Evolutionary conservation across 1,140 invertebrate species (phyloP), one percentile per base, ranked within the genome.

Genomic region (Drosophila burlai): DNA sequence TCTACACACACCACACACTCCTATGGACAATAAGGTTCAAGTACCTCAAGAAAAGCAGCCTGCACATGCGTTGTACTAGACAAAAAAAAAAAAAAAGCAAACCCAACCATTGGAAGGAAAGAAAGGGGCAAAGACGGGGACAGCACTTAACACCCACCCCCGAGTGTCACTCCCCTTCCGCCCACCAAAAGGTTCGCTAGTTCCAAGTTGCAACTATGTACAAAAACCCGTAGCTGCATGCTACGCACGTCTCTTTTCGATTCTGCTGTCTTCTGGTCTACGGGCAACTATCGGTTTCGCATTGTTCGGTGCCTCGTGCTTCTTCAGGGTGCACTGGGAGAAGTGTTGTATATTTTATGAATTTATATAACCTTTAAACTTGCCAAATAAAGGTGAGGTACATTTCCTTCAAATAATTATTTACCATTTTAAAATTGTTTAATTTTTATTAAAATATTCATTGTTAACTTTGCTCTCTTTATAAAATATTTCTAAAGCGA

Each of bases 11-110:
- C 10, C 46, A 65, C 38, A 57, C 74, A 63, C 62, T 21, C 34
- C 57, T 38, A 68, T 61, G 57, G 52, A 76, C 81, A 75, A 58
- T 76, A 82, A 76, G 85, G 84, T 89, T 89, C 84, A 89, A 89
- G 84, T 89, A 89, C 85, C 84, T 90, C 81, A 43, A 40, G 45
- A 34, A 68, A 57, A 90, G 81, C 81, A 59, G 58, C 49, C 80
- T 55, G 66, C 84, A 72, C 78, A 81, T 89, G 84, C 80, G 84
- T 83, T 50, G 46, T 45, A 43, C 62, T 72, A 72, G 66, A 69
- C 66, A 52, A 57, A 50, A 73, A 50, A 29, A 26, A 26, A 26
- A 2, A 2, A 34, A 49, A 29, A 31, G 49, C 31, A 31, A 50
- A 50, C 16, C 26, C 10, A 50, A 50, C 26, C 26, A 31, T n/a